Conservation (phyloP, 1,140 invertebrate species). For the Melitaea cinxia region DNA sequence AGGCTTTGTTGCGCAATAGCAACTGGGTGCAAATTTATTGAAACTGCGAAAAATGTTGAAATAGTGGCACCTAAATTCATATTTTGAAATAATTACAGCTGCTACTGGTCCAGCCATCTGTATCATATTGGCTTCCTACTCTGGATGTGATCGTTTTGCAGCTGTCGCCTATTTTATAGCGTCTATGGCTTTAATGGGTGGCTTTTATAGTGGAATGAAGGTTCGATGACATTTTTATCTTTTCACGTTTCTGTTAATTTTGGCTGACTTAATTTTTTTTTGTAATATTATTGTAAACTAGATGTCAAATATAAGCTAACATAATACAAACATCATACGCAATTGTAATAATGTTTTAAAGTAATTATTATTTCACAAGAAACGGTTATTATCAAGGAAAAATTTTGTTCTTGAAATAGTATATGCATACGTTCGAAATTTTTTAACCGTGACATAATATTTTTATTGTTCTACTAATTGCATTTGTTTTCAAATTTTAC, state of each 20-base stretch:
- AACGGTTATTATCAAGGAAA: too few relatives aligned
- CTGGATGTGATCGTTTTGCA: slow-evolving; percentile 70
- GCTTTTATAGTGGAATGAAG: slow-evolving; percentile 85
- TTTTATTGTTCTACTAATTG: too few relatives aligned
- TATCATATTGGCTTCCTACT: slow-evolving; percentile 72
- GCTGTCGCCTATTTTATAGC: slow-evolving; percentile 85
- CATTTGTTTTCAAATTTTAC: too few relatives aligned
- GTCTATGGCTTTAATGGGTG: slow-evolving; percentile 87
- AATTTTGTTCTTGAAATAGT: too few relatives aligned
- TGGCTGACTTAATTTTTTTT: background rate
- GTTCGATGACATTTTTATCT: slow-evolving; percentile 59
- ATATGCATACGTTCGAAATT: too few relatives aligned
- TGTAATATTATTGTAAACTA: too few relatives aligned
- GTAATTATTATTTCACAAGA: too few relatives aligned
- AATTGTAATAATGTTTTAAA: too few relatives aligned
- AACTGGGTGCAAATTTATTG: background rate
- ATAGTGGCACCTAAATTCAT: background rate
- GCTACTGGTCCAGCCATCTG: slow-evolving; percentile 73
- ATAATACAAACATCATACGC: too few relatives aligned
- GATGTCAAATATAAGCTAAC: too few relatives aligned
- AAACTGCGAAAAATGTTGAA: background rate
- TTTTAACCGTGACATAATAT: too few relatives aligned
- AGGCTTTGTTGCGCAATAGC: background rate
- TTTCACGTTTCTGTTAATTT: background rate
- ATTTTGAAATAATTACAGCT: slow-evolving; percentile 52